Evolutionary conservation across 2,797 vertebrate genomes (phyloP), one percentile per base, ranked within the genome.

Genomic region (Dendrocincla tyrannina): DNA sequence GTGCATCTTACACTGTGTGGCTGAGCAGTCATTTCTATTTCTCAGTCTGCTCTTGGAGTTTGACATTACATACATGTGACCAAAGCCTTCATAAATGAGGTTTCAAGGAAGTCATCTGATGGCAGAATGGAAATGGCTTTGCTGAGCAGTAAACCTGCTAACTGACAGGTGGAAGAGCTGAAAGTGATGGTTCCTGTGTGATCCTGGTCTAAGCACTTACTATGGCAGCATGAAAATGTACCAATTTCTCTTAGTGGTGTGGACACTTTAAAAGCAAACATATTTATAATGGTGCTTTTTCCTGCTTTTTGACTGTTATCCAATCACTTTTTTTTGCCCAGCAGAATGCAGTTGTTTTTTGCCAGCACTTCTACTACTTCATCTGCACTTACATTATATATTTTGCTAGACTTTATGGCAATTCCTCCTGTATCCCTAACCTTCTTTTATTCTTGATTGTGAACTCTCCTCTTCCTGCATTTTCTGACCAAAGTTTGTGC

Each of bases 51-150:
- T 73, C 67, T 89, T 5, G 0, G 60, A 68, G 64, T 50, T 67
- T 15, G 73, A 8, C 89, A 52, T 80, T 63, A 66, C 1, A 0
- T 18, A 68, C 85, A 72, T 86, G 80, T 62, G 79, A 79, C 46
- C 79, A 75, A 27, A 91, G 53, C 22, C 79, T 28, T 91, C 68
- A 53, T 13, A 89, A 94, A 85, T 17, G 27, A 75, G 53, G 79
- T 80, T 86, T 88, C 25, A 66, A 68, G 64, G 66, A 87, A 91
- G 41, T 50, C 30, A 80, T 66, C 74, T 69, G 60, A 94, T 67
- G 52, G 64, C 59, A 85, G 68, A 59, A 85, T 12, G n/a, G 82
- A 88, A 92, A 77, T 3, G 23, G 27, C 13, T 88, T 88, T 74
- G 72, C 46, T 74, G 74, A 80, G 60, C 33, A 82, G 60, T 44